Evolutionary conservation across 2,888 invertebrate species (phyloP), one percentile per base, ranked within the genome.

Genomic region (Drosophila longiperda): DNA sequence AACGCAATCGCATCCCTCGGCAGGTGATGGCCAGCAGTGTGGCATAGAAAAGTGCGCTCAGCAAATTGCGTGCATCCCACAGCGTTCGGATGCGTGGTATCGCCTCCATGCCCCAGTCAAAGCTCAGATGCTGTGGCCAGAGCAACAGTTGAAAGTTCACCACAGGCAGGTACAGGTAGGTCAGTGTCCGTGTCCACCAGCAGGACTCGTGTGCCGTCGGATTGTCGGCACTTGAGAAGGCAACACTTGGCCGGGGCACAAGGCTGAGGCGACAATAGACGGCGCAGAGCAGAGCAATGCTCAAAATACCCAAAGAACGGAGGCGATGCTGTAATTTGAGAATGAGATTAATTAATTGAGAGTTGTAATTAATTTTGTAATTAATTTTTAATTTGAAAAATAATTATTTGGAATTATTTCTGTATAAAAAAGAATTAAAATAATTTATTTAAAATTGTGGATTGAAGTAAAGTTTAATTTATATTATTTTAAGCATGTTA

Each of bases 91-190:
- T 95, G 76, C 97, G 95, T 8, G 98, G 98, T 87, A 99, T 96
- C 2, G 99, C 96, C 87, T 98, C 98, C 99, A 99, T 99, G 34
- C 99, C 98, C 99, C 99, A 99, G 93, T 99, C 99, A 94, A 99
- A 99, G 93, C 98, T 98, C 66, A 99, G 94, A 81, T 96, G 95
- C 83, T 95, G 95, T 4, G 99, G 99, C 93, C 96, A 97, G 36
- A 99, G 92, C 69, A 99, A 94, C 90, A 99, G 95, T 92, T 96
- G 95, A 89, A 98, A 96, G 94, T 99, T 99, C 91, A 98, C 96
- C 54, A 97, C 96, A 40, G 99, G 99, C 84, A 99, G 95, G 93
- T 98, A 98, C 80, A 96, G 94, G 93, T 98, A 99, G 62, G 99
- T 99, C 90, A 98, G 95, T 66, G 97, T 94, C 80, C 99, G 95